Evolutionary conservation across 2,888 invertebrate genomes (phyloP), one percentile per base, ranked within the genome.

Genomic region (Mactromeris polynyma): DNA sequence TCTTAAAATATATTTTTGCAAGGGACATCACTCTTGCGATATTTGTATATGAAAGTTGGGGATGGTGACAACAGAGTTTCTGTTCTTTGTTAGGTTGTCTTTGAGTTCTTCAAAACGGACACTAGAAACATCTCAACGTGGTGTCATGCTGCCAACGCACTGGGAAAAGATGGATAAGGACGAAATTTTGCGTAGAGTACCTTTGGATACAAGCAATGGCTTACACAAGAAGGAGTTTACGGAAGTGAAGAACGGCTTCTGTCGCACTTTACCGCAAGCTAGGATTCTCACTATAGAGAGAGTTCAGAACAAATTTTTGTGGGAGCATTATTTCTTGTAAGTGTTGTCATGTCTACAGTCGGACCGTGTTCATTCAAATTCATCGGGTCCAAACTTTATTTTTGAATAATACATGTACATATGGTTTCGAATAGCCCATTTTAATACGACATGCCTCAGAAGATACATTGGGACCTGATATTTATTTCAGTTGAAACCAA

Each of bases 271-370:
- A 73, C 90, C 93, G 77, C 94, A 94, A 54, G 93, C 92, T 6
- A 85, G 92, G 40, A 93, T 94, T 36, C 19, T 92, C 2, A 80
- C 83, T 77, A 91, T 94, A n/a, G 89, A 93, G 54, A 79, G 94
- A 79, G 83, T 94, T 0, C 94, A 94, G 89, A 94, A 93, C 80
- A 87, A 86, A 21, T 92, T 88, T 38, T 64, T 91, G 26, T 94
- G 94, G 94, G 94, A 94, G 33, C 91, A 91, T 21, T 94, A 93
- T 79, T 86, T 81, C 31, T 84, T 93, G 94, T 94, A 91, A 92
- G 94, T 93, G 89, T 26, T 26, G 7, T 19, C 2, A 69, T 38
- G 17, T 46, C 1, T 46, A 46, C n/a, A n/a, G n/a, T n/a, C n/a
- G n/a, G n/a, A n/a, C n/a, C n/a, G n/a, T n/a, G n/a, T n/a, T n/a